phyloP scores from a whole-genome alignment of 1,140 invertebrate genomes.

The Calephelis nemesis region DNA sequence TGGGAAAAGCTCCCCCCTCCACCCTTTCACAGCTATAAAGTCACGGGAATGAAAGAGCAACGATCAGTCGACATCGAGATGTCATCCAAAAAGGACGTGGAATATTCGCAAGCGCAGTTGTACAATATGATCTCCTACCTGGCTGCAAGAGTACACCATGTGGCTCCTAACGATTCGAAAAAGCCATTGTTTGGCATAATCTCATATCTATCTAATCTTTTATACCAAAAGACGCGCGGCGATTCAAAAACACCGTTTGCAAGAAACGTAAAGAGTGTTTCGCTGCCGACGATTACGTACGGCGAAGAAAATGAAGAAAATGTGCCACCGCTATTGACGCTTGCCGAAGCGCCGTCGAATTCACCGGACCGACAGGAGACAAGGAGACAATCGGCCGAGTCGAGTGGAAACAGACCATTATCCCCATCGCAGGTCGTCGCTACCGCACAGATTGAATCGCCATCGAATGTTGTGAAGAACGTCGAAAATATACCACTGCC shows the following conservation, averaged over 20 bases:
- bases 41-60: not conserved
- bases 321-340: not conserved
- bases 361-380: not conserved
- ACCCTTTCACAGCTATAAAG: not conserved
- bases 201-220: not conserved
- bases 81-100: not conserved
- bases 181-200: not conserved
- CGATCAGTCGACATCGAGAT: not conserved
- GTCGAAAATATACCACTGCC: no score
- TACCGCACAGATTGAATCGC: no score
- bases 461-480: not conserved
- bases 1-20: no score
- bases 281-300: not conserved
- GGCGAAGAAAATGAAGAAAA: not conserved
- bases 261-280: not conserved
- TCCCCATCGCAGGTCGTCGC: no score
- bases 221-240: slow-evolving; percentile 4
- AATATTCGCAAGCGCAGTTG: not conserved
- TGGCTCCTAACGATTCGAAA: not conserved
- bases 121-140: slow-evolving; percentile 1
- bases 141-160: not conserved
- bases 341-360: not conserved
- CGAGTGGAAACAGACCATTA: no score
- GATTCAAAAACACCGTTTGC: not conserved
- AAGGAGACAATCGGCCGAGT: not conserved